Percentiles rank a stretch among this genome's conserved stretches.
These are phyloP conservation scores for Recurvirostra avosetta DNA, from an alignment of 2,113 vertebrate genomes.

Conservation along the genomic window DNA sequence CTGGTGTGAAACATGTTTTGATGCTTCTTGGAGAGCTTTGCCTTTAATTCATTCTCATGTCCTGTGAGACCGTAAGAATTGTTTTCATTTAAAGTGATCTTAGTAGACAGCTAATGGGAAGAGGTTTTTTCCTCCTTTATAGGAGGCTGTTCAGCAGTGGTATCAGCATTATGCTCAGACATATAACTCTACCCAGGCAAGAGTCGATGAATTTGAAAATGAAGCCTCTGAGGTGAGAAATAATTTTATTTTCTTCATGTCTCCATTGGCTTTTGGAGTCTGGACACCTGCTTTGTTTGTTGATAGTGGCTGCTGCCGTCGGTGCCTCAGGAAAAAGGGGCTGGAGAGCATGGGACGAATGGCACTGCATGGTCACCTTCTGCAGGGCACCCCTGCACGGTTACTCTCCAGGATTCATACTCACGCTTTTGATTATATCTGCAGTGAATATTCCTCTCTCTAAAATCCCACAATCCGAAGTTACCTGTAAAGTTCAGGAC, in stretches of 20 bases:
- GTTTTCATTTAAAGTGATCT: background rate
- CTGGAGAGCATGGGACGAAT: background rate
- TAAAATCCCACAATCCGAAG: background rate
- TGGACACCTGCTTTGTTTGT: background rate
- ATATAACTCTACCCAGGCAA: slow-evolving; percentile 67
- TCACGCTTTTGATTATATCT: background rate
- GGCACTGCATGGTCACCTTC: slow-evolving; percentile 1
- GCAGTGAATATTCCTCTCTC: background rate
- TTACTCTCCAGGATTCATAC: background rate
- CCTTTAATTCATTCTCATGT: background rate
- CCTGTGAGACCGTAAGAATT: rapidly evolving
- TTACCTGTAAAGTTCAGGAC: background rate
- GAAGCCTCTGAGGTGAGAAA: slow-evolving; percentile 76
- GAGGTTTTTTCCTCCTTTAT: slow-evolving; percentile 16
- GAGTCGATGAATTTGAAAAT: slow-evolving; percentile 70
- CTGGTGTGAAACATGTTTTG: background rate
- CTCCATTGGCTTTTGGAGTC: background rate
- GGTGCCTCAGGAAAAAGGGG: background rate
- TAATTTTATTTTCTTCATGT: background rate
- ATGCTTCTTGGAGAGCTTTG: background rate
- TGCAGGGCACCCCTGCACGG: background rate
- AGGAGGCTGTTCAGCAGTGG: slow-evolving; percentile 83
- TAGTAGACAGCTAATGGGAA: background rate
- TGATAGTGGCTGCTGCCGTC: background rate
- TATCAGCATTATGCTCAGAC: slow-evolving; percentile 81